These are phyloP conservation scores for Guaruba guarouba DNA, from an alignment of 2,113 vertebrate genomes.

Conservation along the genomic window DNA sequence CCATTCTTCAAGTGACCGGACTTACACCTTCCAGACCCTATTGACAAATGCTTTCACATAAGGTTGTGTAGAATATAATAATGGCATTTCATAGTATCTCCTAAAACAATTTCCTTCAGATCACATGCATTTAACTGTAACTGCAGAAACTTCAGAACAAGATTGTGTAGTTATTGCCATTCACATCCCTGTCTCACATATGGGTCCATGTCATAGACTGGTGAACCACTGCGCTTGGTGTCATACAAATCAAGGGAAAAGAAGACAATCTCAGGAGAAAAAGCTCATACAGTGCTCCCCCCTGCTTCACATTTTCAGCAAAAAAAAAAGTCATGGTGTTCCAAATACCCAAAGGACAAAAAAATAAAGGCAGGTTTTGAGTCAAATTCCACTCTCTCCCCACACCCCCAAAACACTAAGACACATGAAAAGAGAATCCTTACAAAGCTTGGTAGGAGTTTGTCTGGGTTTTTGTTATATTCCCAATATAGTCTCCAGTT, in stretches of 20 bases:
- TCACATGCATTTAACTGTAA: not conserved
- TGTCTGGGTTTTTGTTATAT: not conserved
- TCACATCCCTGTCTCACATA: not conserved
- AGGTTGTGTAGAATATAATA: not conserved
- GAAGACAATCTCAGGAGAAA: not conserved
- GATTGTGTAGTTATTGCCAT: not conserved
- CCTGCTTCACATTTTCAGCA: not conserved
- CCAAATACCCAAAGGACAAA: not conserved
- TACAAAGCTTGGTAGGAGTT: not conserved
- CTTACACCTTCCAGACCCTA: not conserved
- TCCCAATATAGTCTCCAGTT: not conserved
- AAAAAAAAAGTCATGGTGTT: not conserved
- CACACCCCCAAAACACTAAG: accelerated
- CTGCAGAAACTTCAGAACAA: not conserved
- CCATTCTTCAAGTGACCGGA: not conserved
- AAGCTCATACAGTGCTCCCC: not conserved
- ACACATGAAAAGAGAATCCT: not conserved
- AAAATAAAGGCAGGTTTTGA: not conserved
- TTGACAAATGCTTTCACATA: not conserved
- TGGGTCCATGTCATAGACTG: not conserved
- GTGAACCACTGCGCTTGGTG: not conserved
- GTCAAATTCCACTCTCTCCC: not conserved
- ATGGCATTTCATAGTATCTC: not conserved
- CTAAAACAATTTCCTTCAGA: not conserved
- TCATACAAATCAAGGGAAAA: not conserved